phyloP scores from a whole-genome alignment of 53 echinoderm and acorn worm species.

The Echinarachnius parma region DNA sequence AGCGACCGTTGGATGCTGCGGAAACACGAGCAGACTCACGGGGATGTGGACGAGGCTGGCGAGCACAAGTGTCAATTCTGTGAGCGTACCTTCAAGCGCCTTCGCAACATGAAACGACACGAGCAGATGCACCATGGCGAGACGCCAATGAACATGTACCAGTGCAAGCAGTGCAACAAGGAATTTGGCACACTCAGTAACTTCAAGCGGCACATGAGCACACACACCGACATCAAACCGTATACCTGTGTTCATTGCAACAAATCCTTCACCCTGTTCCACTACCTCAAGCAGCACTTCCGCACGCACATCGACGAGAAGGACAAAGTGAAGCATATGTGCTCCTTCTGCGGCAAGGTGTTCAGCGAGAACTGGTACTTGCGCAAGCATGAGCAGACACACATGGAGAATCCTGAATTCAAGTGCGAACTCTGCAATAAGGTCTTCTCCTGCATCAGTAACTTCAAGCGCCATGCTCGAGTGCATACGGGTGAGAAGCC shows the following conservation, averaged over 20 bases:
- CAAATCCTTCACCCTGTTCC: conserved; percentile 38
- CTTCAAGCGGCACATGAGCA: conserved; percentile 39
- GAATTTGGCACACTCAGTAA: conserved; percentile 22
- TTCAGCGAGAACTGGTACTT: conserved; percentile 46
- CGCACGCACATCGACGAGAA: conserved; percentile 28
- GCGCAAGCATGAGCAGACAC: conserved; percentile 39
- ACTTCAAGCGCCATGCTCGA: conserved; percentile 39
- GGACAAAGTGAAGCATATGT: conserved; percentile 39
- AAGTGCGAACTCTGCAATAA: conserved; percentile 46
- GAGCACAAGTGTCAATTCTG: conserved; percentile 22
- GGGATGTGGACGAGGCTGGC: conserved; percentile 1
- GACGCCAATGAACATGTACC: neutral
- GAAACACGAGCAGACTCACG: conserved; percentile 42
- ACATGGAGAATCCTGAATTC: conserved; percentile 26
- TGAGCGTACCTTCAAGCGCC: conserved; percentile 22
- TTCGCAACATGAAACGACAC: conserved; percentile 27
- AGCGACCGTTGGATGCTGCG: conserved; percentile 28
- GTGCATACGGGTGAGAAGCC: conserved; percentile 42
- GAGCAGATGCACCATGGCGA: conserved; percentile 8
- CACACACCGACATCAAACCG: conserved; percentile 34
- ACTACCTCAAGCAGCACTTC: conserved; percentile 41
- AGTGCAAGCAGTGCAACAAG: conserved; percentile 25
- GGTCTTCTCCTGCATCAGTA: conserved; percentile 45
- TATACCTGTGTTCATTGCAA: conserved; percentile 29
- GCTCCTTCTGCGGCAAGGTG: conserved; percentile 37